Evolutionary conservation across 2,888 invertebrate species (phyloP), one percentile per base, ranked within the genome.

Genomic region (Calameuta idolon): DNA sequence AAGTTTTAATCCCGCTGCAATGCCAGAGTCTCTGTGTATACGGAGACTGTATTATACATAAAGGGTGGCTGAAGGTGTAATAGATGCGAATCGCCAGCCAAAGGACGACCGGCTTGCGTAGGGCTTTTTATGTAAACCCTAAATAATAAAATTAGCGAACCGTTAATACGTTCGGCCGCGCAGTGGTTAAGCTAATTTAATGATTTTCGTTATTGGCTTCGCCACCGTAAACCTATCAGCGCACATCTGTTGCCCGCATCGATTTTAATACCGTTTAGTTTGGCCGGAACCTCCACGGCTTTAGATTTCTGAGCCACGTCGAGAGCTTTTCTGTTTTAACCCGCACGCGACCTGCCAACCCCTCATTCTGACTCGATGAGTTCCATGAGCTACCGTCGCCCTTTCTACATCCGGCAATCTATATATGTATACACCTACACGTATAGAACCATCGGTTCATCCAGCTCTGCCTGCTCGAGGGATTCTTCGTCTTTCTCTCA

Each of bases 131-230:
- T 81, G 83, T 82, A 81, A 82, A 84, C 84, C 84, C 83, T 85
- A 84, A 87, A 88, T 89, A 89, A 89, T 90, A 87, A 89, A 90
- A 90, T 90, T 89, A 89, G 85, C 85, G 82, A 83, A 83, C 83
- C 85, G 87, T 90, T 90, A 90, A 90, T 89, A 89, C 82, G 83
- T 78, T 78, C 80, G 81, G 83, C 80, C 83, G 85, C 81, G 83
- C 84, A 82, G 86, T 83, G 87, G 87, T 86, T 87, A 86, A 85
- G 87, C 84, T 90, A 90, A 90, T 90, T 90, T 90, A 89, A 90
- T 89, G 90, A 90, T 90, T 90, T 90, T 88, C 90, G 88, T 90
- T 90, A 90, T 90, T 90, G 89, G 89, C 83, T 86, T 83, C 81
- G 77, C 79, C 81, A 75, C 82, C 88, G 87, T 90, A 90, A 90